Evolutionary conservation across 2,797 vertebrate species (phyloP).

Genomic region (Molothrus ater): DNA sequence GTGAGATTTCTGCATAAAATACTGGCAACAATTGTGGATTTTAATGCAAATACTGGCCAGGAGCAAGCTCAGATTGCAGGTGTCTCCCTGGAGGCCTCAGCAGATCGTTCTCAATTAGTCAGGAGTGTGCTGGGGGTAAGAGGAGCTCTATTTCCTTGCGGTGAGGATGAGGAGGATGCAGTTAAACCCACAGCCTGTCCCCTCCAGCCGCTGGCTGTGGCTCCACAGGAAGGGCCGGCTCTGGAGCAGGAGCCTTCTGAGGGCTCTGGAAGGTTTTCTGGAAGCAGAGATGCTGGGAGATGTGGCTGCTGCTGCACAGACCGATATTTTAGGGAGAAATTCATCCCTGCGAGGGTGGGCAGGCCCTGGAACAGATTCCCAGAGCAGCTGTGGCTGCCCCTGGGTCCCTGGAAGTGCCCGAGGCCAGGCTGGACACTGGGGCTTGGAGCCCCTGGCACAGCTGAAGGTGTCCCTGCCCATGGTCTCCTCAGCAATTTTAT

Average conservation of each 20-base stretch:
- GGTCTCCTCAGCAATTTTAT: neutral
- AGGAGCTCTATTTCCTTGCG: neutral
- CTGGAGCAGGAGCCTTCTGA: neutral
- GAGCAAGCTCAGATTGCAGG: neutral
- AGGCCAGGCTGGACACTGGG: neutral
- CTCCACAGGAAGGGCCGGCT: fast-evolving
- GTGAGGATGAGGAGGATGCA: neutral
- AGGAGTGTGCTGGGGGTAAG: neutral
- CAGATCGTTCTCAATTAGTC: neutral
- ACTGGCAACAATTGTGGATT: neutral
- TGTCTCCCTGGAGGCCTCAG: neutral
- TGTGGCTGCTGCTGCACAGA: neutral
- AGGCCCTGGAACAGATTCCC: neutral
- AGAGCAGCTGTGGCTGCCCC: neutral
- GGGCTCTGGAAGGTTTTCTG: fast-evolving
- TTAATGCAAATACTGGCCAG: neutral
- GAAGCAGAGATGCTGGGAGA: no score
- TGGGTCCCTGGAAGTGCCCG: neutral
- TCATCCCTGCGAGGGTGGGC: neutral
- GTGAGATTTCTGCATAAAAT: neutral
- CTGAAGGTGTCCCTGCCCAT: neutral
- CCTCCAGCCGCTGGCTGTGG: neutral
- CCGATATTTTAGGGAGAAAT: neutral
- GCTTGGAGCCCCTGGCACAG: neutral
- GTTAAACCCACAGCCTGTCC: neutral